A percentile compares a stretch with the other conserved stretches of the same genome.
Conservation (phyloP, 2,888 invertebrate genomes). For the Carpatolechia fugitivella region DNA sequence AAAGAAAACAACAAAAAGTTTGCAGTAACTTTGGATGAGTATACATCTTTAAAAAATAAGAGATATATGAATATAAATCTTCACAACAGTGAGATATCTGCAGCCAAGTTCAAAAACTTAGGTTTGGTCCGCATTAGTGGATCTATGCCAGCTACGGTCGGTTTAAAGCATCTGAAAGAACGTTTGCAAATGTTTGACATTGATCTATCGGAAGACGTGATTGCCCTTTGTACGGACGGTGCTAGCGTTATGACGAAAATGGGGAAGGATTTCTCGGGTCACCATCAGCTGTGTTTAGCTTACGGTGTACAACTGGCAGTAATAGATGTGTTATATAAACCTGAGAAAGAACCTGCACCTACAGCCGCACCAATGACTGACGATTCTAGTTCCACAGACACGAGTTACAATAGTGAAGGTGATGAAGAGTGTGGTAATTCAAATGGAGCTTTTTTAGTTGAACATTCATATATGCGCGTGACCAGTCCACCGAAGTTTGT, state of each 20-base stretch:
- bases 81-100: background rate
- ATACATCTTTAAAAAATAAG: background rate
- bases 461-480: too few relatives aligned
- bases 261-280: background rate
- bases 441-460: too few relatives aligned
- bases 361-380: background rate
- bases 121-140: conserved; percentile 5
- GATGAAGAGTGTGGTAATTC: too few relatives aligned
- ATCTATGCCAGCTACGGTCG: conserved; percentile 8
- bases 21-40: background rate
- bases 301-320: background rate
- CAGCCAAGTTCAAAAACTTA: conserved; percentile 1
- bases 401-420: too few relatives aligned
- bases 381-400: too few relatives aligned
- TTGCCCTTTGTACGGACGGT: conserved; percentile 1
- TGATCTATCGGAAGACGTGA: background rate
- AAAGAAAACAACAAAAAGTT: too few relatives aligned
- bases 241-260: conserved; percentile 4
- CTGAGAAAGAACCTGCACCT: background rate
- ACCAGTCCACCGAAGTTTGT: too few relatives aligned
- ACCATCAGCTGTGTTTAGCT: background rate
- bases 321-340: background rate
- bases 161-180: background rate
- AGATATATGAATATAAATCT: conserved; percentile 4
- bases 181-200: background rate